phyloP scores from a whole-genome alignment of 2,888 invertebrate species.

The Agrilus mali region DNA sequence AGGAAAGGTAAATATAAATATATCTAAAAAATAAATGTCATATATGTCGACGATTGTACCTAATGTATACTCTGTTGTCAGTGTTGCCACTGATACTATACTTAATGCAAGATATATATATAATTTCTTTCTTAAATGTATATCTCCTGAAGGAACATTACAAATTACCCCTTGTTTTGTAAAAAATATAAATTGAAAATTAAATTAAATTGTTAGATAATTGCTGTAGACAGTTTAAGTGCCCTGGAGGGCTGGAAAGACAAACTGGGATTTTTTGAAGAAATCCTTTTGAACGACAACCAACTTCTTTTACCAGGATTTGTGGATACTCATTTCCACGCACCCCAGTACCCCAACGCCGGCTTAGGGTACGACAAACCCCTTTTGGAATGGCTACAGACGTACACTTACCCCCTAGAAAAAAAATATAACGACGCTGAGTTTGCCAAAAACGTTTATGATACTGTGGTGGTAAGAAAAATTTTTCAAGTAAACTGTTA shows the following conservation, averaged over 20 bases:
- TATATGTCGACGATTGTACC: too few species aligned
- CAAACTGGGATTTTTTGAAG: background rate
- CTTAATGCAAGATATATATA: too few species aligned
- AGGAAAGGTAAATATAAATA: slow-evolving; percentile 8
- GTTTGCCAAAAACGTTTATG: slow-evolving; percentile 60
- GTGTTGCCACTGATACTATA: too few species aligned
- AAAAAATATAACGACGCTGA: slow-evolving; percentile 51
- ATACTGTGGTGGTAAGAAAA: slow-evolving; percentile 63
- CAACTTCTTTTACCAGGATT: slow-evolving; percentile 81
- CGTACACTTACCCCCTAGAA: slow-evolving; percentile 79
- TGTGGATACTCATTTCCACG: slow-evolving; percentile 83
- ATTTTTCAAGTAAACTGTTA: background rate
- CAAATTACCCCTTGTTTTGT: too few species aligned
- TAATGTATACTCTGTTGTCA: too few species aligned
- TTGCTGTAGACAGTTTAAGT: slow-evolving; percentile 12
- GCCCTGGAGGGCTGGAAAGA: slow-evolving; percentile 23
- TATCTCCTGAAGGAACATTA: too few species aligned
- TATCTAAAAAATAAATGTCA: too few species aligned
- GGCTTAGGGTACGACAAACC: slow-evolving; percentile 72
- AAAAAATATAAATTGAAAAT: too few species aligned
- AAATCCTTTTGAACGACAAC: slow-evolving; percentile 24
- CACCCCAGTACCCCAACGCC: slow-evolving; percentile 76
- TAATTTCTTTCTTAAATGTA: too few species aligned
- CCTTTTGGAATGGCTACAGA: slow-evolving; percentile 72
- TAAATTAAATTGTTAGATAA: slow-evolving; percentile 12